Percentiles rank a stretch among this genome's conserved stretches.
phyloP scores from a whole-genome alignment of 2,113 vertebrate species.

The Lampris megalopsis region DNA sequence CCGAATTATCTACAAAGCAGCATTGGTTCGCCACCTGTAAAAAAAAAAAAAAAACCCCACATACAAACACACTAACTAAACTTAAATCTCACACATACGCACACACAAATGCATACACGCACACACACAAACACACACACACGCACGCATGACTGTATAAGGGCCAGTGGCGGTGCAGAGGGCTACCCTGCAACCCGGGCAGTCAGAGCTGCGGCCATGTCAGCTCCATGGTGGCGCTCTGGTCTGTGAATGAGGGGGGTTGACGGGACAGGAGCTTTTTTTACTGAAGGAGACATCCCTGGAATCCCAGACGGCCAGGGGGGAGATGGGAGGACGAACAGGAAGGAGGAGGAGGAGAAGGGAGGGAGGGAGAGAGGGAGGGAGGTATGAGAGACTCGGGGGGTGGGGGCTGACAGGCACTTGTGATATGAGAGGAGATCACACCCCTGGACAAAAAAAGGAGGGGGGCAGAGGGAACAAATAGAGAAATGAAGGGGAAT shows the following conservation, averaged over 20 bases:
- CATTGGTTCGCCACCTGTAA: background rate
- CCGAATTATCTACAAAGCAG: slow-evolving; percentile 33
- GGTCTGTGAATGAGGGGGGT: slow-evolving; percentile 48
- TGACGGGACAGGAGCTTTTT: slow-evolving; percentile 81
- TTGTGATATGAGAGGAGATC: slow-evolving; percentile 87
- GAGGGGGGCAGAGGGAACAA: slow-evolving; percentile 8
- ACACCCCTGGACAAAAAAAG: slow-evolving; percentile 53
- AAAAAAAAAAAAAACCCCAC: background rate
- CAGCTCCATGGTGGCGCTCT: slow-evolving; percentile 77
- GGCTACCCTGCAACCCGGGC: slow-evolving; percentile 67
- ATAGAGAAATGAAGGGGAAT: slow-evolving; percentile 17
- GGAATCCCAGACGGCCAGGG: slow-evolving; percentile 87
- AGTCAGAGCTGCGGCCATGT: slow-evolving; percentile 71
- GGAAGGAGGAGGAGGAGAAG: slow-evolving; percentile 36
- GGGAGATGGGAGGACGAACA: slow-evolving; percentile 60
- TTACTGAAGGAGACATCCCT: slow-evolving; percentile 88
- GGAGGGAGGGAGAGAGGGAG: no score
- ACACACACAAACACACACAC: slow-evolving; percentile 33
- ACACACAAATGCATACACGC: slow-evolving; percentile 53
- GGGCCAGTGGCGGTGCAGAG: slow-evolving; percentile 60
- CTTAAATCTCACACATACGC: slow-evolving; percentile 34
- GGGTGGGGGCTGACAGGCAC: slow-evolving; percentile 74
- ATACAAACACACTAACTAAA: slow-evolving; percentile 4
- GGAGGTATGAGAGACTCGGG: background rate
- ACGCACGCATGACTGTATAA: slow-evolving; percentile 33